These are phyloP conservation scores for Episyrphus balteatus DNA, from an alignment of 1,140 invertebrate genomes.

Conservation along the genomic window DNA sequence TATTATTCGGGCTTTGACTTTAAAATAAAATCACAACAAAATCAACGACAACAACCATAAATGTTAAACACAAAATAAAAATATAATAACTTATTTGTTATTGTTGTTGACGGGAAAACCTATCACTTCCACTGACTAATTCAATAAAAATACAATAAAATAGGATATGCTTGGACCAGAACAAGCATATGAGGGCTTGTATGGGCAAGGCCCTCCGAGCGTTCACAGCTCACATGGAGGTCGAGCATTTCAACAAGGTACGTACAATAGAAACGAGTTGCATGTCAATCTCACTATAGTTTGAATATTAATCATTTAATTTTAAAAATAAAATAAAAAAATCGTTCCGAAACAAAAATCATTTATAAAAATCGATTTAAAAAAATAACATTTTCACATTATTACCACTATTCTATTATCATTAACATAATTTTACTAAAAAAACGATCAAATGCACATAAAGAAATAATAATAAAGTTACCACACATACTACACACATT, in stretches of 20 bases:
- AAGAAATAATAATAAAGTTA: too few relatives aligned
- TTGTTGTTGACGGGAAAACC: background rate
- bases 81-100: conserved; percentile 8
- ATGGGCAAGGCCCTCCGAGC: conserved; percentile 72
- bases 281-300: background rate
- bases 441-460: too few relatives aligned
- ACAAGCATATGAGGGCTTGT: conserved; percentile 84
- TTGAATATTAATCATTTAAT: too few relatives aligned
- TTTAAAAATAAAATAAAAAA: too few relatives aligned
- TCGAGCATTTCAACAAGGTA: conserved; percentile 69
- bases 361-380: too few relatives aligned
- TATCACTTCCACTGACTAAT: background rate
- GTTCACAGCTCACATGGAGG: conserved; percentile 66
- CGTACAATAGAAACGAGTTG: conserved; percentile 23
- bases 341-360: too few relatives aligned
- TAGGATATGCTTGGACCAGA: conserved; percentile 87
- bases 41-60: background rate
- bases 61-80: conserved; percentile 9
- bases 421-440: too few relatives aligned
- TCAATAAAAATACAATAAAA: conserved; percentile 12
- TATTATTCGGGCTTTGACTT: conserved; percentile 9
- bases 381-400: too few relatives aligned
- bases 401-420: too few relatives aligned
- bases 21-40: conserved; percentile 6
- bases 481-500: too few relatives aligned